These are phyloP conservation scores for Tretioscincus oriximinensis DNA, from an alignment of 2,113 vertebrate genomes.

Conservation along the genomic window DNA sequence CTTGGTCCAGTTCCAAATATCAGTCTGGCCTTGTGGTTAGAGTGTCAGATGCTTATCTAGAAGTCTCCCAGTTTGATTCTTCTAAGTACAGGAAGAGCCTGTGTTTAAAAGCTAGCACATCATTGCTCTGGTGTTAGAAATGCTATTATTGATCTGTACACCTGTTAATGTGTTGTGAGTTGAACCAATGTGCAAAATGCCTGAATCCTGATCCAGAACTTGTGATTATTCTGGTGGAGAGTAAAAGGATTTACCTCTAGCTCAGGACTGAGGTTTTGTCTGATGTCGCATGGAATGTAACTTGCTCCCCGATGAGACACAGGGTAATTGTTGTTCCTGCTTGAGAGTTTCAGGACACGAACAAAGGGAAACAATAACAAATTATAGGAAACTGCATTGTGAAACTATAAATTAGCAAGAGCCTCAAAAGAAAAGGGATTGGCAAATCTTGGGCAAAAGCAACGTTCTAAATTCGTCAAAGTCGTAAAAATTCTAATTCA, in stretches of 20 bases:
- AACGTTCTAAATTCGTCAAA: conserved; percentile 15
- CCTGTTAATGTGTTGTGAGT: no score
- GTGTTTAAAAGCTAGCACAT: no score
- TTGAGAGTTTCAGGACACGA: neutral
- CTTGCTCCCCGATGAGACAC: neutral
- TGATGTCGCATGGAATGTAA: neutral
- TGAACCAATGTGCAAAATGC: neutral
- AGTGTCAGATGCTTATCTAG: no score
- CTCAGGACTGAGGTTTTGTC: neutral
- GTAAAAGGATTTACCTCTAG: neutral
- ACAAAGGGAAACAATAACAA: neutral
- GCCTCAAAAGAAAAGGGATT: neutral
- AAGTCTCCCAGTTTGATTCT: no score
- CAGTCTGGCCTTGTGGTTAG: no score
- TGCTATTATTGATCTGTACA: no score
- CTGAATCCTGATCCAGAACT: neutral
- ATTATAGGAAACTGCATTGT: conserved; percentile 1
- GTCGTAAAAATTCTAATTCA: conserved; percentile 21
- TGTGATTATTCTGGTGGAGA: neutral
- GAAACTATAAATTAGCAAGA: conserved; percentile 1
- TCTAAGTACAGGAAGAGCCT: no score
- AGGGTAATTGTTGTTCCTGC: neutral
- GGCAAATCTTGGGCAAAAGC: neutral
- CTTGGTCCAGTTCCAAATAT: no score
- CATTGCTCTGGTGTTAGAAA: no score